Base-by-base conservation (phyloP, 2,113 vertebrate genomes). In the Poeciliopsis retropinna region DNA sequence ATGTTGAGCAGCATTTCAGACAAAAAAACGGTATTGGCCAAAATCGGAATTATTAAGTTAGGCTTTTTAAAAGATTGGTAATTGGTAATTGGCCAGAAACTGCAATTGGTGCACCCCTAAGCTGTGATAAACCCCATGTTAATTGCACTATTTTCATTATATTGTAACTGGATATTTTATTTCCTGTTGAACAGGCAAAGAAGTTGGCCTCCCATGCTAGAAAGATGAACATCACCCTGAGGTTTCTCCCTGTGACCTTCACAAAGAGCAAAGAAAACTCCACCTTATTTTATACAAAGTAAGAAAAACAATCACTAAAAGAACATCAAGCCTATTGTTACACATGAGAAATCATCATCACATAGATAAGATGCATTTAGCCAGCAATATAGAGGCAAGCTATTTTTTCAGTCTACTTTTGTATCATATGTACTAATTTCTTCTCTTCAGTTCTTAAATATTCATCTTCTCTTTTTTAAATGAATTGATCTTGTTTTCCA, bases 181-280 rank as follows among this genome's bases (percentile, higher is more conserved):
- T 19, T 67, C 78, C 47, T 83, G 14, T 70, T 32, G 60, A 75
- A 37, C 6, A 98, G 97, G 84, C 95, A 9, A 94, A 93, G 72
- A 92, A 67, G 80, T 81, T 98, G 89, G 94, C 92, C 75, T 94
- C 93, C 80, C 92, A 83, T 51, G 97, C 96, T 47, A 92, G 93
- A 27, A 96, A 72, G 54, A 93, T 93, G 77, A 93, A 94, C 75
- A 96, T 98, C 81, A 93, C 92, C 9, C 87, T 99, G 83, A 96
- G 92, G 83, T 93, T 96, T 3, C 91, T 98, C 28, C 98, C 98
- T 0, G 63, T 94, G 82, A 95, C 95, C 47, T 98, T 98, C 87
- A 94, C 95, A 30, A 98, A 94, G 88, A 96, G 96, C 77, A 95
- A 82, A 92, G 96, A 97, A 86, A 99, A 98, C 94, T 95, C 96